Percentiles rank a stretch among this genome's conserved stretches.
These are phyloP conservation scores for Marmota monax DNA, from an alignment of 2,113 vertebrate species.

Conservation along the genomic window DNA sequence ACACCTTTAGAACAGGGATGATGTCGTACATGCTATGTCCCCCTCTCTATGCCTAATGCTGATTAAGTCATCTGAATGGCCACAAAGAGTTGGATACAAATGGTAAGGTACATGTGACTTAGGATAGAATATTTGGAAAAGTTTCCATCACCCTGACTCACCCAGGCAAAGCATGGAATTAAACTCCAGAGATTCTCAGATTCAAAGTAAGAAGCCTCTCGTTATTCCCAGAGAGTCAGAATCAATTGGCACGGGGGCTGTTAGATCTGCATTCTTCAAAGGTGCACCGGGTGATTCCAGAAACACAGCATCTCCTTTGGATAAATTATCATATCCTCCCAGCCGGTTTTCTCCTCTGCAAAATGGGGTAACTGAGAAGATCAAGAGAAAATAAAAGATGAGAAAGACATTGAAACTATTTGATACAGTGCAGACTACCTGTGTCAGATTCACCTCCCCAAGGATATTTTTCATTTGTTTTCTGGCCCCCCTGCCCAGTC, in stretches of 20 bases:
- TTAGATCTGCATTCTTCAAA: neutral
- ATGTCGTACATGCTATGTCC: neutral
- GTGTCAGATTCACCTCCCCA: neutral
- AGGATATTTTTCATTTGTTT: neutral
- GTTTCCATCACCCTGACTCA: neutral
- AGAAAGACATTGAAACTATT: neutral
- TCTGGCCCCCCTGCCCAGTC: neutral
- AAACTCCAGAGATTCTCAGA: neutral
- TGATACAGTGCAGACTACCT: too few relatives aligned
- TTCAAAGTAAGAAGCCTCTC: neutral
- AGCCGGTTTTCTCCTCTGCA: neutral
- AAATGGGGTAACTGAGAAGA: neutral
- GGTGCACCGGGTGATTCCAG: neutral
- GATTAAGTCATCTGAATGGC: neutral
- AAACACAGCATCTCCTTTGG: neutral
- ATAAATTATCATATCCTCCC: neutral
- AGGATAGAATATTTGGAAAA: neutral
- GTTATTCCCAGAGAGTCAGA: neutral
- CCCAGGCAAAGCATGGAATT: neutral
- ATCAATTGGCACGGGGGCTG: neutral
- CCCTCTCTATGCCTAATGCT: neutral
- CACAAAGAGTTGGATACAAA: neutral
- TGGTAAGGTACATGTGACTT: neutral
- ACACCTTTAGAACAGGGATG: neutral
- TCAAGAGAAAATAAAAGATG: neutral